Conservation (phyloP, 2,113 vertebrate species). For the Axis porcinus region DNA sequence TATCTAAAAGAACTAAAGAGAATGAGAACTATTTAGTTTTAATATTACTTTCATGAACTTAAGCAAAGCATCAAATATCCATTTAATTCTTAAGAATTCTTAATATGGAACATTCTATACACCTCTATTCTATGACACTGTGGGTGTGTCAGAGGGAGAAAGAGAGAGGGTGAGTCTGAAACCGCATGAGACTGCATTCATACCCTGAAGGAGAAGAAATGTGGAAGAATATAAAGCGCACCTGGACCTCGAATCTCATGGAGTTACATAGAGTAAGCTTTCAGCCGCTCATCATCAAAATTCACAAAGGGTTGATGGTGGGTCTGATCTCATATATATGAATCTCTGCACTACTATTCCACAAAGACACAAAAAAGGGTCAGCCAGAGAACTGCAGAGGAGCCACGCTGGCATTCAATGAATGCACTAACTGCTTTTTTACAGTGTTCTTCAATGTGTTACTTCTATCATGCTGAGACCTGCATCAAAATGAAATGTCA, state of each 20-base stretch:
- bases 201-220: not conserved
- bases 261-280: slow-evolving; percentile 48
- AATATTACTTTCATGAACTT: not conserved
- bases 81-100: not conserved
- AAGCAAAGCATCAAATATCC: not conserved
- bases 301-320: slow-evolving; percentile 55
- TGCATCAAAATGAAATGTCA: slow-evolving; percentile 84
- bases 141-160: not conserved
- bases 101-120: not conserved
- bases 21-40: not conserved
- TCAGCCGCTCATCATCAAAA: slow-evolving; percentile 44
- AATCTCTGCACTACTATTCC: slow-evolving; percentile 61
- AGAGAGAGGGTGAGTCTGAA: not conserved
- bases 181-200: not conserved
- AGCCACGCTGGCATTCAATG: slow-evolving; percentile 72
- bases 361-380: slow-evolving; percentile 69
- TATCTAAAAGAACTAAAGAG: not conserved
- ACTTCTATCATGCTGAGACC: slow-evolving; percentile 78
- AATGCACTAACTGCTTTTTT: slow-evolving; percentile 76
- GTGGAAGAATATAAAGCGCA: not conserved
- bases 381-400: slow-evolving; percentile 65
- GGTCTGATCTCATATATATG: slow-evolving; percentile 59
- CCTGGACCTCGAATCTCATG: not conserved
- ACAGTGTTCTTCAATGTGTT: slow-evolving; percentile 74
- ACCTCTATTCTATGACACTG: not conserved